Base-by-base conservation (phyloP, 2,113 vertebrate genomes). In the Ifrita kowaldi region DNA sequence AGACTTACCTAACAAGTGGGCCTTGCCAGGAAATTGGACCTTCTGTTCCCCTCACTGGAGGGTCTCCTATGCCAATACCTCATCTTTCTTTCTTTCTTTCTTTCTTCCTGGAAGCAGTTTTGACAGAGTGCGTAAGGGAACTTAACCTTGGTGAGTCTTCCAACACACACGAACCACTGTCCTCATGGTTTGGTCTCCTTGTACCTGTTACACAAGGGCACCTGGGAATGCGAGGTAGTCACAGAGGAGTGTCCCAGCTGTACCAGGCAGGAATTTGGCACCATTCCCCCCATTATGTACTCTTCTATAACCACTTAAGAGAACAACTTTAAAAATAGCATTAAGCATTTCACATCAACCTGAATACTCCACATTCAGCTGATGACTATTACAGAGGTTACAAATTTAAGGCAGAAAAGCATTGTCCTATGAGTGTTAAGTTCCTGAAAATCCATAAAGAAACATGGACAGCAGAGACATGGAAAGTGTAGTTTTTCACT, bases 131-230 rank as follows among this genome's bases (percentile, higher is more conserved):
- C 39, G 4, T 10, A 81, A 24, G n/a, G 15, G 3, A 12, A 33
- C 28, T 74, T 64, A 33, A 47, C 30, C 24, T 42, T 35, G 32
- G 18, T 0, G 1, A 55, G 16, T 50, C 13, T 47, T 56, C 70
- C n/a, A 68, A 23, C n/a, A n/a, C 8, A 33, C 52, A 55, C 14
- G 42, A 62, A 67, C 26, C 47, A 55, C 20, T 0, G 0, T 55
- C 22, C 27, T 86, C 22, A 11, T 3, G 11, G 8, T 41, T 33
- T 2, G 3, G 30, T 37, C 50, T 41, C 53, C 18, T 35, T 7
- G 6, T 19, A 32, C 22, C 47, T 47, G 5, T 42, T 57, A 53
- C 10, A 26, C 19, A 44, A 52, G 26, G 37, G 63, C 20, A 84
- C 16, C 30, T 23, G 22, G 37, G 63, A 90, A n/a, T 8, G 42